Conservation (phyloP, 2,888 invertebrate species). For the Agrilus cyanescens region DNA sequence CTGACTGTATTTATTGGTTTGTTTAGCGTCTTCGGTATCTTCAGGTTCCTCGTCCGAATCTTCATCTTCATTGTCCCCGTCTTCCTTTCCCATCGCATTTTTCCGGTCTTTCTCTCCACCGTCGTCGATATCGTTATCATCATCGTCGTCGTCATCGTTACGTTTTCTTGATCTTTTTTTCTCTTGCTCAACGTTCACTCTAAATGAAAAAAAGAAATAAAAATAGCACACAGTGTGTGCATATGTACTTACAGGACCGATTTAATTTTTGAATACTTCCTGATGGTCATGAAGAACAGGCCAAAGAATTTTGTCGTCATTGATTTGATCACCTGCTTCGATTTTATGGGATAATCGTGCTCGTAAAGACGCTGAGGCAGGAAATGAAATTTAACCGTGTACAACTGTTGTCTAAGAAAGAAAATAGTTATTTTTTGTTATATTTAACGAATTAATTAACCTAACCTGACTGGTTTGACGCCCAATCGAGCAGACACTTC, state of each 20-base stretch:
- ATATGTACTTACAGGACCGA: slow-evolving; percentile 38
- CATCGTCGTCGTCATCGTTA: slow-evolving; percentile 30
- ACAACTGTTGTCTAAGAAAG: slow-evolving; percentile 41
- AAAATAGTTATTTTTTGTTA: not conserved
- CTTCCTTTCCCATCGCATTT: not conserved
- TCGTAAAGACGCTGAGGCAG: slow-evolving; percentile 64
- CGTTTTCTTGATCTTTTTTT: slow-evolving; percentile 20
- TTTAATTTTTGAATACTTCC: slow-evolving; percentile 44
- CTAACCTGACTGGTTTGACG: slow-evolving; percentile 39
- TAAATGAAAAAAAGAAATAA: slow-evolving; percentile 7
- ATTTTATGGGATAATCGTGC: slow-evolving; percentile 57
- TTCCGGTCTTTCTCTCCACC: slow-evolving; percentile 5
- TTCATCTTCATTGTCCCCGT: slow-evolving; percentile 8
- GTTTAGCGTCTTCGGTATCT: slow-evolving; percentile 41
- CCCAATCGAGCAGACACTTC: slow-evolving; percentile 49
- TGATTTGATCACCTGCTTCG: slow-evolving; percentile 55
- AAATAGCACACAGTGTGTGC: slow-evolving; percentile 6
- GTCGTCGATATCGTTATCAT: slow-evolving; percentile 18
- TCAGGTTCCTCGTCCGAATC: slow-evolving; percentile 59
- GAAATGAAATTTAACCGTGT: slow-evolving; percentile 59
- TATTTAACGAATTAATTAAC: not conserved
- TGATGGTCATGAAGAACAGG: slow-evolving; percentile 51
- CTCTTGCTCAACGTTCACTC: slow-evolving; percentile 27
- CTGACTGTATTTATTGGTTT: slow-evolving; percentile 28
- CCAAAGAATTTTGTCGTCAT: slow-evolving; percentile 63